These are phyloP conservation scores for Microtus californicus DNA, from an alignment of 2,797 vertebrate species.

Conservation along the genomic window DNA sequence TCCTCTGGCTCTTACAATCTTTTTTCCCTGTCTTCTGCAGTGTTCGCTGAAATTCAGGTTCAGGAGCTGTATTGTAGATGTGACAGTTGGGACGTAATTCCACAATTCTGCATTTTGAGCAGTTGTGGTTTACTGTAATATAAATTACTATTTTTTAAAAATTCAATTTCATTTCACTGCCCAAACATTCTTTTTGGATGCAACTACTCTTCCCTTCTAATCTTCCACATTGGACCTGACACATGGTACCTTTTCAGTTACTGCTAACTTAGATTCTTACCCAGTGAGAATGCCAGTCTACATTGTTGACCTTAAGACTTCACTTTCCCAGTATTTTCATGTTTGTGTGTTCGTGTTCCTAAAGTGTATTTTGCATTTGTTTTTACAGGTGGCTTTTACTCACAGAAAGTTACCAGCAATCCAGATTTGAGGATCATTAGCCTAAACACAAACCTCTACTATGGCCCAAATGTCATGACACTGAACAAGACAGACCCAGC, in stretches of 20 bases:
- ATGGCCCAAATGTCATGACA: conserved; percentile 91
- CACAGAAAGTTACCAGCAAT: conserved; percentile 90
- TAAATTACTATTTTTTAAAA: background rate
- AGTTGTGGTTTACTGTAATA: background rate
- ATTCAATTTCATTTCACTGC: background rate
- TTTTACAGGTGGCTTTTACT: conserved; percentile 95
- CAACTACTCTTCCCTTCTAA: background rate
- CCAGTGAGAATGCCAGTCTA: background rate
- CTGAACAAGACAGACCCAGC: conserved; percentile 94
- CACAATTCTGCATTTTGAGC: background rate
- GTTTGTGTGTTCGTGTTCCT: conserved; percentile 2
- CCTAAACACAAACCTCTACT: conserved; percentile 97
- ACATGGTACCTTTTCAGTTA: background rate
- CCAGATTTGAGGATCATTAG: conserved; percentile 92
- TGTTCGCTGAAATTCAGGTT: background rate
- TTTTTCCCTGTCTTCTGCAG: background rate
- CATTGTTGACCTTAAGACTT: conserved; percentile 30
- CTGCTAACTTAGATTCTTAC: background rate
- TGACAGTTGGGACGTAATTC: background rate
- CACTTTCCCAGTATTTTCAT: background rate
- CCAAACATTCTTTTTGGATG: background rate
- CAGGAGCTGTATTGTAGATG: background rate
- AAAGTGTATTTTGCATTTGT: conserved; percentile 67
- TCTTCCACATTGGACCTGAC: background rate
- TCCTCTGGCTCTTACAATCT: background rate